phyloP scores from a whole-genome alignment of 2,113 vertebrate species.

The Spilogale gracilis region DNA sequence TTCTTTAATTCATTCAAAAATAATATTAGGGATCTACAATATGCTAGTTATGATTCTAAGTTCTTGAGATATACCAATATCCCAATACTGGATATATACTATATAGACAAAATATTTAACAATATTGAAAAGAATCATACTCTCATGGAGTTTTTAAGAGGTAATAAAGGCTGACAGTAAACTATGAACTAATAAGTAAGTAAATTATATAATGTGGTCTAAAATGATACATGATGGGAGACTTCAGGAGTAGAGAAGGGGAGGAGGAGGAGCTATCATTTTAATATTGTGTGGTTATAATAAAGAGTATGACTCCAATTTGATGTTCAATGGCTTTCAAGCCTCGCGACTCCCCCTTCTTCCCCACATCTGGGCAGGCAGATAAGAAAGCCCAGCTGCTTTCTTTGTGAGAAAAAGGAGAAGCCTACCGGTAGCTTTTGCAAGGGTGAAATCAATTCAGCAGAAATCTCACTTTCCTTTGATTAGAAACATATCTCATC shows the following conservation, averaged over 20 bases:
- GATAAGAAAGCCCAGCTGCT: background rate
- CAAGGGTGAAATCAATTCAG: background rate
- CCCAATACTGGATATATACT: background rate
- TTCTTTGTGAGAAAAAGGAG: background rate
- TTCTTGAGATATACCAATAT: background rate
- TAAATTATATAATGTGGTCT: background rate
- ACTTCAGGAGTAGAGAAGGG: background rate
- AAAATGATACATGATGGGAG: background rate
- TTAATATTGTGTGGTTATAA: background rate
- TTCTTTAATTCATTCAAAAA: background rate
- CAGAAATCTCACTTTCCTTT: slow-evolving; percentile 14
- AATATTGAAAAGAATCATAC: background rate
- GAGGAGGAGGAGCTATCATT: background rate
- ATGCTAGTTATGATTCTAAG: background rate
- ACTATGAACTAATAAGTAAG: background rate
- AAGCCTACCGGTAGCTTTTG: background rate
- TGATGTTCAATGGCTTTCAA: background rate
- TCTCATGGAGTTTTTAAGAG: background rate
- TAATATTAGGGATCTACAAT: background rate
- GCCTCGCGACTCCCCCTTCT: background rate
- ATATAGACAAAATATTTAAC: background rate
- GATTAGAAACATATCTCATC: background rate
- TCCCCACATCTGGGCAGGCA: background rate
- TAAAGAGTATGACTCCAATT: background rate
- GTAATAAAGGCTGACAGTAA: background rate